Base-by-base conservation (phyloP, 2,888 invertebrate genomes). In the Crepidodera aurea region DNA sequence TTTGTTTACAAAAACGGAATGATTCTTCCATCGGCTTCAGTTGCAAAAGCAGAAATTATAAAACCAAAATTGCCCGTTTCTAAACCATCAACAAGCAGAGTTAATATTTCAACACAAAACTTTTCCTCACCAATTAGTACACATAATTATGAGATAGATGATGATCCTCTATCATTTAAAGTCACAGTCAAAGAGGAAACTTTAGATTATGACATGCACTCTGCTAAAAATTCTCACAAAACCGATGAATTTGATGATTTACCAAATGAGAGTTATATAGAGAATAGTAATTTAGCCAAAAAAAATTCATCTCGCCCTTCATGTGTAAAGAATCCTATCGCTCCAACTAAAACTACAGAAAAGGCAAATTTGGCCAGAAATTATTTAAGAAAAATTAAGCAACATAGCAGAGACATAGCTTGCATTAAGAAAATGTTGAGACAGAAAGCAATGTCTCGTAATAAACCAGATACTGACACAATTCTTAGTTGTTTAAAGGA, bases 371-470 rank as follows among this genome's bases (percentile, higher is more conserved):
- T 68, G n/a, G 56, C 69, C 15, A 70, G 69, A 56, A 75, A 68
- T 58, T 78, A 77, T 64, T 65, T 79, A 22, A 65, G 71, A 29
- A 76, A 77, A 70, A 73, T 79, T 42, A 73, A 77, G 55, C 72
- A 76, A 58, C 77, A 79, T 56, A 75, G 77, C 50, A 72, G 75
- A 61, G 78, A 79, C 55, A 78, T 79, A 51, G 78, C 77, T 1
- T 67, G 66, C 15, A 73, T 79, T 13, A 79, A 78, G 67, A 70
- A 73, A 59, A 71, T 77, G 64, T 62, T 79, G 29, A 73, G 72
- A 50, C 63, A 70, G 8, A 73, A 72, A 50, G 60, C 40, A 1
- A 19, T 60, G 10, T 25, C 48, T 1, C 27, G 12, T 4, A 51
- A 50, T n/a, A 73, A 70, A 63, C 69, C 71, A 12, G 70, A 71